Evolutionary conservation across 2,888 invertebrate species (phyloP), one percentile per base, ranked within the genome.

Genomic region (Agonum fuliginosum): DNA sequence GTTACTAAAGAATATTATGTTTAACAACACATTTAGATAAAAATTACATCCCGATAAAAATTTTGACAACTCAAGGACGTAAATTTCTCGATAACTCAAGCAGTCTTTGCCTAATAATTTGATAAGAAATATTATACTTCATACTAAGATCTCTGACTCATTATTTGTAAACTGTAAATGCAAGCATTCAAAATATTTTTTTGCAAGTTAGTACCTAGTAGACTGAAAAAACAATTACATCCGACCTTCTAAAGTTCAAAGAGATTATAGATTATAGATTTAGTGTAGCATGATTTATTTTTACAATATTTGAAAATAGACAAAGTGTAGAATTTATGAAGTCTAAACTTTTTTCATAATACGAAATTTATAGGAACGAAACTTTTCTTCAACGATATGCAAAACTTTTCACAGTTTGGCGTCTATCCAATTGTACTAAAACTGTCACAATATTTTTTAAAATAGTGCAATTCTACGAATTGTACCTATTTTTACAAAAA

Each of bases 401-500:
- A 62, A 62, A 62, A 62, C 30, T 62, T 62, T 30, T 8, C 17
- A 19, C 58, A 62, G 30, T 62, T 62, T 62, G 58, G 58, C 58
- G 14, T 14, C 6, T 17, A 27, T 62, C 58, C 58, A 62, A 30
- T 27, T 62, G 27, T 62, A 62, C 58, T 62, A 62, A 62, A 62
- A 62, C 30, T 62, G 58, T 62, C 58, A 62, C 30, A 46, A 46
- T 46, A 62, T 62, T 62, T 62, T 58, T 62, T 62, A 62, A 62
- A 62, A 62, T 62, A 62, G 58, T 62, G 6, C 46, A 46, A 17
- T 46, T 46, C 51, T 3, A 2, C 17, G 14, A 62, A 54, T 54
- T 24, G 24, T n/a, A 54, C 54, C 54, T 54, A 54, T 54, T 54
- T 54, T 54, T 62, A 30, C 58, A 24, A 62, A 27, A 62, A 62